Base-by-base conservation (phyloP, 1,140 invertebrate genomes). In the Drosophila pandora region DNA sequence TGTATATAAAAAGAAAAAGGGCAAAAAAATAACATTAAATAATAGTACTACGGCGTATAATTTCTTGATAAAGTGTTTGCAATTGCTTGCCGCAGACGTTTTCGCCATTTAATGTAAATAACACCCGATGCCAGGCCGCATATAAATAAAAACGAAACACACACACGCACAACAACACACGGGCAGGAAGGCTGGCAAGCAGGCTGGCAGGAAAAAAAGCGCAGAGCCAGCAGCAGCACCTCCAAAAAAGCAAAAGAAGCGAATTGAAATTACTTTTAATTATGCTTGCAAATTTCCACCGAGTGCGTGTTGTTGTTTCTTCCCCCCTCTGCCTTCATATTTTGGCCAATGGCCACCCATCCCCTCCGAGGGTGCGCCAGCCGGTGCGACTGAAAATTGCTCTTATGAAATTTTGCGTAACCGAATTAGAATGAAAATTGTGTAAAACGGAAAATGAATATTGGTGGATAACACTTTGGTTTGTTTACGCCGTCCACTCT, bases 341-440 rank as follows among this genome's bases (percentile, higher is more conserved):
- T 17, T 17, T 17, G 17, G 17, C 17, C 17, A 17, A 17, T 17
- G 17, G 17, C 17, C 17, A 17, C 17, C 17, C 53, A 7, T 12
- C 30, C 52, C 47, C 9, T 10, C 25, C 49, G 34, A 10, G 53
- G 59, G 59, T 28, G 34, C 34, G 17, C 34, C 12, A 21, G 41
- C 65, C 65, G 65, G 65, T 57, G 59, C 45, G 32, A 25, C 63
- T 56, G 64, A 70, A 70, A 70, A 69, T 57, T 8, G 34, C 41
- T 50, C 59, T 73, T 73, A 53, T 52, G 47, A 75, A 74, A 75
- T 75, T 75, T 75, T 75, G 71, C 71, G 70, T 75, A 75, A 75
- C 71, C 53, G 34, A 74, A 64, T 58, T 48, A 69, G 39, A 75
- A 75, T 53, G 60, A 58, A 74, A 75, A 75, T 63, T 74, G 53